Evolutionary conservation across 2,888 invertebrate genomes (phyloP), one percentile per base, ranked within the genome.

Genomic region (Calephelis perditalis): DNA sequence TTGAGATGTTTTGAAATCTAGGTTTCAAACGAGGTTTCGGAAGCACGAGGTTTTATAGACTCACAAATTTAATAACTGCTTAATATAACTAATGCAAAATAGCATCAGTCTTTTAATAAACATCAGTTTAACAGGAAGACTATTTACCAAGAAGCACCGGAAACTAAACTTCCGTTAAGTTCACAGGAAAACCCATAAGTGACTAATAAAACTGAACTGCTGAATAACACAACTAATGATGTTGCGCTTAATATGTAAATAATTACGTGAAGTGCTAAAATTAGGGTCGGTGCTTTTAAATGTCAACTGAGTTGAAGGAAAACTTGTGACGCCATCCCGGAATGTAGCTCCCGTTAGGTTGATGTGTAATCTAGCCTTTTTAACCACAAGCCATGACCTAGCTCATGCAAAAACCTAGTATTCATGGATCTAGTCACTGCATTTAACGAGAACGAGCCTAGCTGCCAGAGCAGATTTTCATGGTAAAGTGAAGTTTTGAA

Each of bases 291-390:
- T 35, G 52, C 11, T 11, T 52, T 54, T 54, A 54, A 54, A 54
- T 54, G 52, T 54, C 52, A 54, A 35, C 35, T 36, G 52, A 54
- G 52, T 54, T 54, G 52, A 54, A 54, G 36, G 52, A 54, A 54
- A 54, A 11, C 52, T 54, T 7, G 11, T 35, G 35, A 36, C 36
- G 52, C 52, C 36, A 54, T 35, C 36, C 52, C 52, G 52, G 52
- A 54, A 54, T 54, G 52, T 15, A 54, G 52, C 52, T 35, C 26
- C 52, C 52, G 52, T 52, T 52, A 52, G 11, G 11, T 26, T 8
- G 49, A 35, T 52, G 52, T 52, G 11, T 7, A 52, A 52, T 52
- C 35, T 52, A 52, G 52, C 6, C 52, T 52, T 52, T 15, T n/a
- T 8, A 52, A 36, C 52, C 52, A 52, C 52, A 52, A 35, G 52